These are phyloP conservation scores for Tanypteryx hageni DNA, from an alignment of 2,888 invertebrate species.

Conservation along the genomic window DNA sequence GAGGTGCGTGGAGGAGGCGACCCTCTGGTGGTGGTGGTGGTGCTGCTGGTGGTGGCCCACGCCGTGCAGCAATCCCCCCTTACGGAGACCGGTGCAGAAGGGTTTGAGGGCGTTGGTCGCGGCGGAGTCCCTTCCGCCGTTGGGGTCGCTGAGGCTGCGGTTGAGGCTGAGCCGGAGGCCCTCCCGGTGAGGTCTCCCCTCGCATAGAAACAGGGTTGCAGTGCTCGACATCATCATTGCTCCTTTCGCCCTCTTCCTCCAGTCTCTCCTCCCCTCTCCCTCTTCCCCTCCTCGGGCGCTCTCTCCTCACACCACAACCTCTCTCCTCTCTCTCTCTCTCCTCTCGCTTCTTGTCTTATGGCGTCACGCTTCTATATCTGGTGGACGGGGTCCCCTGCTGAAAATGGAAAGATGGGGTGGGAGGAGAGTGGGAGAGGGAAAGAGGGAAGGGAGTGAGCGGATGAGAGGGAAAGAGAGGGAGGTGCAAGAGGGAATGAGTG, in stretches of 20 bases:
- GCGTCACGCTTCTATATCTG: constrained; percentile 64
- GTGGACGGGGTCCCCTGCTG: constrained; percentile 64
- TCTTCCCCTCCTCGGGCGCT: not conserved
- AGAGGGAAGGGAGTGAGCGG: not conserved
- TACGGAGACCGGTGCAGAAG: constrained; percentile 51
- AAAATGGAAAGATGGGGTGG: constrained; percentile 57
- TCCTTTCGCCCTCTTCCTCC: not conserved
- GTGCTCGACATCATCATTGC: constrained; percentile 63
- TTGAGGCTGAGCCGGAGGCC: constrained; percentile 53
- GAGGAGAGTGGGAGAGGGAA: not conserved
- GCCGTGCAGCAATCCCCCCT: constrained; percentile 39
- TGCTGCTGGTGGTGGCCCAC: constrained; percentile 38
- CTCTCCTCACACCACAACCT: not conserved
- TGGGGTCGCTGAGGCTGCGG: constrained; percentile 60
- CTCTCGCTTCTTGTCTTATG: constrained; percentile 61
- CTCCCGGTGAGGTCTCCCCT: constrained; percentile 62
- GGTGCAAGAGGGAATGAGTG: not conserved
- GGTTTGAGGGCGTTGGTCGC: constrained; percentile 37
- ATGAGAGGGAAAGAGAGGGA: not conserved
- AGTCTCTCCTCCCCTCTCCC: not conserved
- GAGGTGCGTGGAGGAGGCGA: constrained; percentile 10
- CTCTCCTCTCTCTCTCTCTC: not conserved
- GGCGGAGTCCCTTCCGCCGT: constrained; percentile 30
- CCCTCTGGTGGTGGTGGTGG: not conserved
- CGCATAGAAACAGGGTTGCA: constrained; percentile 63